These are phyloP conservation scores for Chelonia mydas DNA, from an alignment of 2,797 vertebrate genomes.

Conservation along the genomic window DNA sequence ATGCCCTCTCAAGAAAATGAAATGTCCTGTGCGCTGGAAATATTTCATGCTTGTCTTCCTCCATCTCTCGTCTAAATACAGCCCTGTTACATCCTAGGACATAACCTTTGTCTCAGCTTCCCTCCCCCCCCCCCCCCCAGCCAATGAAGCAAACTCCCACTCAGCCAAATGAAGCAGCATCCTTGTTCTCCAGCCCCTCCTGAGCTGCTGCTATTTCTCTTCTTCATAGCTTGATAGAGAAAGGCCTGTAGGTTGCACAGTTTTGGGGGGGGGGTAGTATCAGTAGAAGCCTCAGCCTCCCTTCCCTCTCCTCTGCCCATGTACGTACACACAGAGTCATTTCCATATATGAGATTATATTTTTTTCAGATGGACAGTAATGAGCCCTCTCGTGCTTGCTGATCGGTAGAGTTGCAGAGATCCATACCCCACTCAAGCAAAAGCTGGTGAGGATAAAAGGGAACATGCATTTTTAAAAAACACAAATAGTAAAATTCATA, in stretches of 20 bases:
- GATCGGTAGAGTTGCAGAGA: not conserved
- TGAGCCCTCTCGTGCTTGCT: not conserved
- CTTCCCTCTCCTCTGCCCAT: not conserved
- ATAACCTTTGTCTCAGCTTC: not conserved
- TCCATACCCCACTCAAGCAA: not conserved
- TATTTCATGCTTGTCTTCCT: not conserved
- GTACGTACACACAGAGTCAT: not conserved
- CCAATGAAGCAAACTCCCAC: not conserved
- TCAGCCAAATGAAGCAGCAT: not conserved
- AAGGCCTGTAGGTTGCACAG: not conserved
- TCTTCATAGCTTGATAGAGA: not conserved
- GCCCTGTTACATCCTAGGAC: too few relatives aligned
- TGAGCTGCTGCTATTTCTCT: not conserved
- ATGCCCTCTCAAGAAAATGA: not conserved
- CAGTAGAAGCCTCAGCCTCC: not conserved
- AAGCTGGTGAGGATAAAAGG: not conserved
- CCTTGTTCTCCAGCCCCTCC: not conserved
- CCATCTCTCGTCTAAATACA: not conserved
- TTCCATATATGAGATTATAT: not conserved
- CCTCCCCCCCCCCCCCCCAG: accelerated
- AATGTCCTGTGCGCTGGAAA: not conserved
- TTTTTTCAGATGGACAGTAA: not conserved
- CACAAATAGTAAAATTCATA: not conserved
- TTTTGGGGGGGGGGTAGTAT: not conserved
- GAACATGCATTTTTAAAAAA: not conserved